Conservation (phyloP, 2,888 invertebrate species). For the Stratiomys singularior region DNA sequence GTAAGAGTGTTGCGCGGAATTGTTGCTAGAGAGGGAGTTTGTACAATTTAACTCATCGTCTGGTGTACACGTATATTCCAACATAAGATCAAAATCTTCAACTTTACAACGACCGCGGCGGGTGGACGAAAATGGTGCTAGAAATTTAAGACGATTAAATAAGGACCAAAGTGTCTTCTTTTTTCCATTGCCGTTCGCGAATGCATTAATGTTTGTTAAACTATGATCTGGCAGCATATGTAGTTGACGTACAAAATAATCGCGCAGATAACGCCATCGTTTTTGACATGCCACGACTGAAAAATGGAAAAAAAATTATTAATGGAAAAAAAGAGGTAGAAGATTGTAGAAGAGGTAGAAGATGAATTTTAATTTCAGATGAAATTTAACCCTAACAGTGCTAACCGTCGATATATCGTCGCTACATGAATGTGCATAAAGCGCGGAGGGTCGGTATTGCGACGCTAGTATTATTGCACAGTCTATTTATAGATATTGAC, state of each 20-base stretch:
- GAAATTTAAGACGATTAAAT: conserved; percentile 49
- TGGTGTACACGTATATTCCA: not conserved
- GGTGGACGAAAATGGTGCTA: conserved; percentile 49
- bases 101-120: conserved; percentile 31
- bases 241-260: conserved; percentile 55
- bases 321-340: too few species aligned
- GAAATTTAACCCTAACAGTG: too few species aligned
- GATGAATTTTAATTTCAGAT: too few species aligned
- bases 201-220: not conserved
- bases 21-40: conserved; percentile 14
- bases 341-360: too few species aligned
- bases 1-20: not conserved
- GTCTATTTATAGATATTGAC: too few species aligned
- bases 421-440: too few species aligned
- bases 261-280: conserved; percentile 55
- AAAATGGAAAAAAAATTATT: not conserved
- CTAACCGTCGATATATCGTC: too few species aligned
- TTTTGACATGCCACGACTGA: conserved; percentile 55
- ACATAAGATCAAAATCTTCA: not conserved
- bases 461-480: too few species aligned
- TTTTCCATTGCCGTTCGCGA: not conserved
- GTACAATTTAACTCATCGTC: not conserved
- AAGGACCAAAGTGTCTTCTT: conserved; percentile 49
- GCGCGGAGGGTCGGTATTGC: too few species aligned
- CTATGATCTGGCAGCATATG: conserved; percentile 41